These are phyloP conservation scores for Eristalinus sepulchralis DNA, from an alignment of 2,888 invertebrate genomes.

Conservation along the genomic window DNA sequence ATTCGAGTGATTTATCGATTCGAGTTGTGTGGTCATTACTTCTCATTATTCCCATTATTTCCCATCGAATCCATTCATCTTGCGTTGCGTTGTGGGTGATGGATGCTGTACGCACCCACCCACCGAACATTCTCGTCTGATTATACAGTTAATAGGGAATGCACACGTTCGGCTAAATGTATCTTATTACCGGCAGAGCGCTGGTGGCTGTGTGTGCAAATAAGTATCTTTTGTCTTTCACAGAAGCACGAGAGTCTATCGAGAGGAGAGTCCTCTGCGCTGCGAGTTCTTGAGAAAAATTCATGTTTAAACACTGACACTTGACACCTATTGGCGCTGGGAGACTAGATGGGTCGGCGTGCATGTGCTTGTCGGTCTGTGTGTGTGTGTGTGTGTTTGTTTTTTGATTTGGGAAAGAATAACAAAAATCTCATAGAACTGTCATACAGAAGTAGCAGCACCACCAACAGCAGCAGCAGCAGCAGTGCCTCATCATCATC, in stretches of 20 bases:
- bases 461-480: not conserved
- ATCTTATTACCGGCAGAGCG: constrained; percentile 53
- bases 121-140: constrained; percentile 9
- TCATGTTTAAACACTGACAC: constrained; percentile 68
- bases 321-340: constrained; percentile 67
- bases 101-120: constrained; percentile 15
- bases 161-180: constrained; percentile 20
- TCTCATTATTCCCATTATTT: constrained; percentile 65
- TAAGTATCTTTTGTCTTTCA: constrained; percentile 64
- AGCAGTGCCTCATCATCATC: constrained; percentile 43
- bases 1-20: constrained; percentile 68
- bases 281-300: constrained; percentile 54
- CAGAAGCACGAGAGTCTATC: constrained; percentile 48
- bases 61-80: constrained; percentile 65
- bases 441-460: constrained; percentile 17
- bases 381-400: constrained; percentile 38
- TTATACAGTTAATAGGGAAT: constrained; percentile 48
- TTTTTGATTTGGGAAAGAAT: constrained; percentile 70
- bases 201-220: constrained; percentile 52
- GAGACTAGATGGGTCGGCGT: constrained; percentile 20
- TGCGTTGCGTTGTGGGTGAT: constrained; percentile 7
- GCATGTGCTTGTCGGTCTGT: not conserved
- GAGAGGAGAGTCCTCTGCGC: not conserved
- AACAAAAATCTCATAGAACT: constrained; percentile 66
- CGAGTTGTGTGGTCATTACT: constrained; percentile 67